These are phyloP conservation scores for Pseudomyrmex gracilis DNA, from an alignment of 1,140 invertebrate genomes.

Conservation along the genomic window DNA sequence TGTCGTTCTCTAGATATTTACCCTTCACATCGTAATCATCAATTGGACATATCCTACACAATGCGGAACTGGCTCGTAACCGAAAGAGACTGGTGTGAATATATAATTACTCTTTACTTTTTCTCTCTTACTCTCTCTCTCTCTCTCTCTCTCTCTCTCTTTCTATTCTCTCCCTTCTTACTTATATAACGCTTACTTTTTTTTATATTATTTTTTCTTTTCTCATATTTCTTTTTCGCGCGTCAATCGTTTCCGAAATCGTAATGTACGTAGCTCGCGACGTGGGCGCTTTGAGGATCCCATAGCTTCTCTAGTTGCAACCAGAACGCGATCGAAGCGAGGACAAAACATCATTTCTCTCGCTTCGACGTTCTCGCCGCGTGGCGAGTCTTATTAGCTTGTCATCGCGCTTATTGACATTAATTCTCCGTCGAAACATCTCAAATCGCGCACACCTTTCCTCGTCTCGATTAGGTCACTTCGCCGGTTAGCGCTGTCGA, in stretches of 20 bases:
- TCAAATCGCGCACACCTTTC: slow-evolving; percentile 61
- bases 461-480: slow-evolving; percentile 35
- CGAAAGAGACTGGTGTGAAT: slow-evolving; percentile 83
- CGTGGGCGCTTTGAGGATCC: slow-evolving; percentile 73
- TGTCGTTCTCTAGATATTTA: slow-evolving; percentile 61
- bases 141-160: background rate
- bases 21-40: slow-evolving; percentile 72
- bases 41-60: slow-evolving; percentile 79
- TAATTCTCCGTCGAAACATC: slow-evolving; percentile 51
- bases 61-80: slow-evolving; percentile 84
- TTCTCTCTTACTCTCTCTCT: slow-evolving; percentile 58
- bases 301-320: slow-evolving; percentile 63
- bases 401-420: slow-evolving; percentile 64
- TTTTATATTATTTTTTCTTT: slow-evolving; percentile 33
- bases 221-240: slow-evolving; percentile 56
- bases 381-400: slow-evolving; percentile 47
- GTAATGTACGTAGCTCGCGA: slow-evolving; percentile 71
- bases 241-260: slow-evolving; percentile 67
- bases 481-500: background rate
- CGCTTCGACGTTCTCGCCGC: background rate
- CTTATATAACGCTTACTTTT: slow-evolving; percentile 46
- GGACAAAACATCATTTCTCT: background rate
- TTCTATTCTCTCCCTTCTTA: slow-evolving; percentile 42
- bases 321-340: slow-evolving; percentile 37
- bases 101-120: slow-evolving; percentile 63